phyloP scores from a whole-genome alignment of 2,888 invertebrate species.

The Ctenicera cuprea region DNA sequence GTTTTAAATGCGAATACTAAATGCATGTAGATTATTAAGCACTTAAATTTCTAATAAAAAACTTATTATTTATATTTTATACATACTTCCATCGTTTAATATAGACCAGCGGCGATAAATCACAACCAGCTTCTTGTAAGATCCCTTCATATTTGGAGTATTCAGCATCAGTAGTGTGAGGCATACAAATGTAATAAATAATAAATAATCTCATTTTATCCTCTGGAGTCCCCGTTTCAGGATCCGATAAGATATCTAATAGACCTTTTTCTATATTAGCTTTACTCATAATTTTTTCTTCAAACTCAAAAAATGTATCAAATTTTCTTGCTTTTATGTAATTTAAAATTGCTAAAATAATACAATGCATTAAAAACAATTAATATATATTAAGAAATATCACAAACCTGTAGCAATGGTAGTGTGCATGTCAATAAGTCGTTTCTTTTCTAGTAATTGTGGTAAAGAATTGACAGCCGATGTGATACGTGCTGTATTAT shows the following conservation, averaged over 20 bases:
- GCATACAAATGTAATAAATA: constrained; percentile 92
- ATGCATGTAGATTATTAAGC: too few species aligned
- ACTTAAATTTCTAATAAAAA: too few species aligned
- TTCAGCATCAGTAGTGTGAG: constrained; percentile 87
- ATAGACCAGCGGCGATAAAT: constrained; percentile 89
- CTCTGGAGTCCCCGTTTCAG: constrained; percentile 90
- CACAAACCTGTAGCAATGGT: constrained; percentile 92
- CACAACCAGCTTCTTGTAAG: constrained; percentile 87
- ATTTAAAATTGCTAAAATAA: constrained; percentile 80
- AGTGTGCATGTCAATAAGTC: constrained; percentile 98
- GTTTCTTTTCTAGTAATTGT: constrained; percentile 96
- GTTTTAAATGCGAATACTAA: too few species aligned
- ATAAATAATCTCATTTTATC: constrained; percentile 96
- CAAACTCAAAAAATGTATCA: constrained; percentile 97
- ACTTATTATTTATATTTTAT: too few species aligned
- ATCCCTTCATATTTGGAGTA: constrained; percentile 89
- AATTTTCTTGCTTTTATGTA: constrained; percentile 91
- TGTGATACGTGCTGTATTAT: constrained; percentile 94
- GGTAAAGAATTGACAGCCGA: constrained; percentile 97
- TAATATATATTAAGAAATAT: not conserved
- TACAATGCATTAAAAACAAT: constrained; percentile 28
- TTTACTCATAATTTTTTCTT: constrained; percentile 98
- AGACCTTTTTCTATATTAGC: constrained; percentile 87
- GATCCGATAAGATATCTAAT: constrained; percentile 91
- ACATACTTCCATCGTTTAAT: constrained; percentile 93